A percentile compares a stretch with the other conserved stretches of the same genome.
phyloP scores from a whole-genome alignment of 2,113 vertebrate species.

The Notiomystis cincta region DNA sequence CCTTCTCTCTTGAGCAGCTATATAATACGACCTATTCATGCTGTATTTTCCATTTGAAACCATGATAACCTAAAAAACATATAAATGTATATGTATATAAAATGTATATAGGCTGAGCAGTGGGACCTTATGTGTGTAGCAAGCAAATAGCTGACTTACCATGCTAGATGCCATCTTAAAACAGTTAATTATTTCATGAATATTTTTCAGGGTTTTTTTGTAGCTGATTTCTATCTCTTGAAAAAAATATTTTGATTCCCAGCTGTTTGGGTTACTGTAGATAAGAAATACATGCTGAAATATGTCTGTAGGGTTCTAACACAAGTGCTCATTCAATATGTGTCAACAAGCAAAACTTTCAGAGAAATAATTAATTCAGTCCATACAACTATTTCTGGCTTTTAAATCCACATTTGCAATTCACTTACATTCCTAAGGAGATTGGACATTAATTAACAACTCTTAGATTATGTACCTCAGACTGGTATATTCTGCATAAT shows the following conservation, averaged over 20 bases:
- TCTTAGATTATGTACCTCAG: neutral
- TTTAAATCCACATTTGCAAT: neutral
- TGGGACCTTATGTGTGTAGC: accelerated
- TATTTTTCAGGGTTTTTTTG: neutral
- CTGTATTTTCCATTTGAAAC: neutral
- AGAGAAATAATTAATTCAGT: neutral
- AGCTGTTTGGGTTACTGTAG: neutral
- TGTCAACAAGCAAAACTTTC: neutral
- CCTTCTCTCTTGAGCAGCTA: neutral
- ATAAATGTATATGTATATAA: neutral
- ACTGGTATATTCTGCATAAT: neutral
- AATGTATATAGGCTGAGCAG: neutral
- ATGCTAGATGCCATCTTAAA: neutral
- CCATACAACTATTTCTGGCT: neutral
- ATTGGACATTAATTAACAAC: neutral
- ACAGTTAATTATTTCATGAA: neutral
- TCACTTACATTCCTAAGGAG: neutral
- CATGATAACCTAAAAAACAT: neutral
- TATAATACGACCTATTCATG: neutral
- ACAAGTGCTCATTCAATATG: neutral
- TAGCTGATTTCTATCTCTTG: neutral
- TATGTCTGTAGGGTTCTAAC: neutral
- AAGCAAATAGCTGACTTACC: neutral
- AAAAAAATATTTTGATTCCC: neutral
- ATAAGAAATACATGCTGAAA: neutral